Conservation (phyloP, 1,140 invertebrate genomes). For the Globodera ellingtonae region DNA sequence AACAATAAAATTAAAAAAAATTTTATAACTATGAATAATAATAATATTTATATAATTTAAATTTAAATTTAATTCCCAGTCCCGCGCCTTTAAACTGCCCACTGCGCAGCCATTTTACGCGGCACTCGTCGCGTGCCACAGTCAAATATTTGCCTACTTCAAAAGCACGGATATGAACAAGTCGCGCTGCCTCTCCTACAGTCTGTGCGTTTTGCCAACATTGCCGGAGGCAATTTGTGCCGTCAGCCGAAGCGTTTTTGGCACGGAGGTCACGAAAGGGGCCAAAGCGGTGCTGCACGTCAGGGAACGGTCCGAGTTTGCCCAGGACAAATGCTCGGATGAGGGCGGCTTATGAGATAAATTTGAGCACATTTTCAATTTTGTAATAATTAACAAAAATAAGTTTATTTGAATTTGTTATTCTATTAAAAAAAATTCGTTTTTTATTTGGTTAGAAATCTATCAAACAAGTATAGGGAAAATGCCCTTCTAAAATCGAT, state of each 20-base stretch:
- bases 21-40: not conserved
- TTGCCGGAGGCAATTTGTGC: not conserved
- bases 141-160: slow-evolving; percentile 31
- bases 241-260: not conserved
- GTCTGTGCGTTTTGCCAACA: slow-evolving; percentile 27
- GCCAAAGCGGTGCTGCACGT: not conserved
- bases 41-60: not conserved
- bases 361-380: too few species aligned
- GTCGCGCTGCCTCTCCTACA: slow-evolving; percentile 31
- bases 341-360: not conserved
- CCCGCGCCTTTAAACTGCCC: not conserved
- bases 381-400: too few species aligned
- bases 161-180: slow-evolving; percentile 17
- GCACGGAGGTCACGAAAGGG: not conserved
- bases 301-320: not conserved
- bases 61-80: slow-evolving; percentile 3
- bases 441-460: too few species aligned
- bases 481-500: too few species aligned
- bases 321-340: not conserved
- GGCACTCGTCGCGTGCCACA: slow-evolving; percentile 28
- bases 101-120: slow-evolving; percentile 17
- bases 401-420: too few species aligned
- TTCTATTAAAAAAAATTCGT: too few species aligned
- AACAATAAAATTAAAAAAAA: too few species aligned
- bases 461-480: too few species aligned